Evolutionary conservation across 2,888 invertebrate genomes (phyloP).

Genomic region (Metopia argyrocephala): DNA sequence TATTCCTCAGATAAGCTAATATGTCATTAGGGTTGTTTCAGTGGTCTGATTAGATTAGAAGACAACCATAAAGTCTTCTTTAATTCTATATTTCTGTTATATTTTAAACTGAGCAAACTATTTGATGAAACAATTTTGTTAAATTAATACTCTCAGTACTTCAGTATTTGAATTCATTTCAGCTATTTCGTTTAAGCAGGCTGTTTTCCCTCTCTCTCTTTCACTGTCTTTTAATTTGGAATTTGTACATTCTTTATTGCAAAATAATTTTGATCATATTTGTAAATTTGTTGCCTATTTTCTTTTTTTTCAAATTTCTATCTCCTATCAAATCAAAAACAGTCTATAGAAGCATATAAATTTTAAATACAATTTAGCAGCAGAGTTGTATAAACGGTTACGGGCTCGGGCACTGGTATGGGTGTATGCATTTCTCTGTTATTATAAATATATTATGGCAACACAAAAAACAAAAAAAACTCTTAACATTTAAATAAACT

Average conservation of each 20-base stretch:
- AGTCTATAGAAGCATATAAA: background rate
- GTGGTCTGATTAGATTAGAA: too few species aligned
- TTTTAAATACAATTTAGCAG: background rate
- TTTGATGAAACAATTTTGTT: too few species aligned
- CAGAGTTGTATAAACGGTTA: background rate
- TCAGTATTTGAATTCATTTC: too few species aligned
- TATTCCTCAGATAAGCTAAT: too few species aligned
- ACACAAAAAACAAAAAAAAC: background rate
- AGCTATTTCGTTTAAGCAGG: too few species aligned
- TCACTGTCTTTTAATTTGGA: slow-evolving; percentile 15
- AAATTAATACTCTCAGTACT: too few species aligned
- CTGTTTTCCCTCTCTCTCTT: too few species aligned
- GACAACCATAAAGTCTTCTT: too few species aligned
- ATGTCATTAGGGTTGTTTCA: too few species aligned
- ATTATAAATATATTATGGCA: slow-evolving; percentile 53
- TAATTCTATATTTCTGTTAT: too few species aligned
- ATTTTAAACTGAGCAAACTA: too few species aligned
- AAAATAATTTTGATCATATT: slow-evolving; percentile 61
- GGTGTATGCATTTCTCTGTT: slow-evolving; percentile 1
- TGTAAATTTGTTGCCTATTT: slow-evolving; percentile 33
- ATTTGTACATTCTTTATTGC: slow-evolving; percentile 28
- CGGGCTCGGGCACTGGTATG: background rate
- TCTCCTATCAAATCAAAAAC: background rate
- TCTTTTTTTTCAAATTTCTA: background rate
- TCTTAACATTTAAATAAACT: background rate